Base-by-base conservation (phyloP, 1,140 invertebrate species). In the Bombus confusus region DNA sequence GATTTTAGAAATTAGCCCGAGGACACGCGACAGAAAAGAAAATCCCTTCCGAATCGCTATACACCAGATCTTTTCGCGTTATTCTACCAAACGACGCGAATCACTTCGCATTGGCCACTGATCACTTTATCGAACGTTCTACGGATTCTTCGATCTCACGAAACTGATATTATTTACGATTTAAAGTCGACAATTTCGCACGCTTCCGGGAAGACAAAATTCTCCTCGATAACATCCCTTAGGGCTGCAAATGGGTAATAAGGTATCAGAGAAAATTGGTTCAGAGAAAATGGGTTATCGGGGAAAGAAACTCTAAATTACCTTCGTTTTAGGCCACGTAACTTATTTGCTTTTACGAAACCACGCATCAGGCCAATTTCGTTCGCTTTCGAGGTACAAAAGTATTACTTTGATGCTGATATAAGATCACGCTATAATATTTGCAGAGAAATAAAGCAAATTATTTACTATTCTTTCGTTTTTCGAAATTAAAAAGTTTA, bases 1-100 rank as follows among this genome's bases (percentile, higher is more conserved):
- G 78, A 74, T 74, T 85, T 80, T 57, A 68, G 69, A 80, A 85
- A 85, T 85, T 85, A 85, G 78, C 64, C 52, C 25, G 39, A 72
- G 52, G 39, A 80, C 83, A 72, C 83, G 76, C 76, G 68, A 80
- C 83, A 68, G 28, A 47, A 62, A 5, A 79, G 52, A 22, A 72
- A 85, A 85, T 64, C n/a, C 52, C 15, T 18, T 3, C 28, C 15
- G 13, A 41, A 74, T 47, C 8, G 8, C 25, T 31, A 37, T 37
- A 34, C 39, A 31, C 9, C 37, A 25, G 39, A 22, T 34, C 13
- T 25, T n/a, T n/a, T 34, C 28, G 34, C 47, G 43, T 52, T 83
- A 66, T 34, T 9, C 62, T 4, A n/a, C 41, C 28, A 34, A 69
- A 37, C 34, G 43, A 52, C 64, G 22, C 10, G 3, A 3, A 34